Base-by-base conservation (phyloP, 2,797 vertebrate genomes). In the Sebastes minor region DNA sequence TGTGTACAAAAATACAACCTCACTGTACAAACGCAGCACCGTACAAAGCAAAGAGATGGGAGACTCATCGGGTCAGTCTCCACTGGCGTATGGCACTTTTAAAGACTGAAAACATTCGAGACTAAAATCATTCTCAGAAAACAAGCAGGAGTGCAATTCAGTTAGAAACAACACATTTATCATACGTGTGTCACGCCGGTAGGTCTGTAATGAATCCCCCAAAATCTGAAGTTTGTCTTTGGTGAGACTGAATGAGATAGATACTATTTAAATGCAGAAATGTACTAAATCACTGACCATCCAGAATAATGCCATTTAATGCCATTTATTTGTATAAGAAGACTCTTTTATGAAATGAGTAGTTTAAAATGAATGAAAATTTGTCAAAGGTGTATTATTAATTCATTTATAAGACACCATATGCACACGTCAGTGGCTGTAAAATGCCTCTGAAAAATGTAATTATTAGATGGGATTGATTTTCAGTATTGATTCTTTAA, bases 1-100 rank as follows among this genome's bases (percentile, higher is more conserved):
- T 84, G 84, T 89, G 89, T 94, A 93, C 93, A 94, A 94, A 94
- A 94, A 93, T 93, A 95, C 93, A 84, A 91, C 82, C 79, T 91
- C 88, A 93, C 90, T 86, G 88, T 93, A 92, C 89, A 90, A 93
- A 92, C 16, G 91, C 83, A 80, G 83, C 86, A 88, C 66, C 71
- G 28, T 81, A 91, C 82, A 84, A 89, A 91, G 78, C 88, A 77
- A 84, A 89, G 83, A 85, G 77, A 67, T 8, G 70, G 72, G 74
- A 84, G 83, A 85, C 76, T 64, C 49, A 18, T 33, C 53, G 16
- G 78, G 78, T 55, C 62, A 6, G 80, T 57, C 85, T 88, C 86
- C 66, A 35, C 82, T 10, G 46, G 66, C 62, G 6, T 33, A 66
- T 87, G 91, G 89, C 86, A 89, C 87, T 92, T 93, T 72, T 57